Evolutionary conservation across 2,888 invertebrate genomes (phyloP).

Genomic region (Torymus texanus): DNA sequence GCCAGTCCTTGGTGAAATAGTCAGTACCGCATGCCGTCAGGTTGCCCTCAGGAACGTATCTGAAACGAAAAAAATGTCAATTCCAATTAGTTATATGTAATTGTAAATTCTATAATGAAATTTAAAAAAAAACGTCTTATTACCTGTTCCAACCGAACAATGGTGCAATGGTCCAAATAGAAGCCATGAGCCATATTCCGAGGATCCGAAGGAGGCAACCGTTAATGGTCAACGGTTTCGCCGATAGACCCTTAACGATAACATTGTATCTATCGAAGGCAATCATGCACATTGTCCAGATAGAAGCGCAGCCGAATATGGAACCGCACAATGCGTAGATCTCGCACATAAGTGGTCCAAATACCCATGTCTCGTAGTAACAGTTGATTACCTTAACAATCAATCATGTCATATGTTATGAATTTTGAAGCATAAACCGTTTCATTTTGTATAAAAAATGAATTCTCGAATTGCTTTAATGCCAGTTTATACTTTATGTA

Average conservation of each 20-base stretch:
- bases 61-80: constrained; percentile 67
- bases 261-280: constrained; percentile 95
- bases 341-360: constrained; percentile 88
- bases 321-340: constrained; percentile 92
- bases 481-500: too few species aligned
- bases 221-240: constrained; percentile 88
- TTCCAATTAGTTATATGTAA: too few species aligned
- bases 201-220: constrained; percentile 87
- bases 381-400: constrained; percentile 81
- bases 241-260: constrained; percentile 92
- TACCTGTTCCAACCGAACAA: constrained; percentile 91
- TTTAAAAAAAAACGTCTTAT: constrained; percentile 9
- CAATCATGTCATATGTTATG: too few species aligned
- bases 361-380: constrained; percentile 83
- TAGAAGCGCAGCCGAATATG: constrained; percentile 91
- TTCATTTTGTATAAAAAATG: too few species aligned
- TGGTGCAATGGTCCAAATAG: constrained; percentile 88
- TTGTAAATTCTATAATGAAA: too few species aligned
- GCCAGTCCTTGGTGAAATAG: constrained; percentile 85
- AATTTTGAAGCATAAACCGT: too few species aligned
- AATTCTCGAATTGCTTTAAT: too few species aligned
- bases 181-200: constrained; percentile 86
- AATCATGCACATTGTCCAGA: constrained; percentile 95
- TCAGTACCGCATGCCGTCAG: constrained; percentile 95
- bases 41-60: constrained; percentile 95